Evolutionary conservation across 1,140 invertebrate genomes (phyloP).

Genomic region (Eufriesea mexicana): DNA sequence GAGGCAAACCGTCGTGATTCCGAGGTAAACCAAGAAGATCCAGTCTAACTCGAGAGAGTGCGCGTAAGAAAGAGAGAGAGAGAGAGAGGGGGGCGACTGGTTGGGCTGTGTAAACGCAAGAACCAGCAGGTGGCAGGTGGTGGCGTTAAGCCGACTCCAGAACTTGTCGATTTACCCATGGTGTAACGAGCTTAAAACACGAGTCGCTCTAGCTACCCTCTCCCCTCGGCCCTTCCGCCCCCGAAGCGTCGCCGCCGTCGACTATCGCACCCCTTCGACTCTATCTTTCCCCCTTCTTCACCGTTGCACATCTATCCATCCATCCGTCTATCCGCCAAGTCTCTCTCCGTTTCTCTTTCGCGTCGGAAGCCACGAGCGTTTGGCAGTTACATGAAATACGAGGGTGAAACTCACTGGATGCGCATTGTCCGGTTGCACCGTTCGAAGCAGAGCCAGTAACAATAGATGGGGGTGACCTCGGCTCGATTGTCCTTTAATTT

Average conservation of each 20-base stretch:
- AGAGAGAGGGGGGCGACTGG: slow-evolving; percentile 9
- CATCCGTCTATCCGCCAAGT: slow-evolving; percentile 17
- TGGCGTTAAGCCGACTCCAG: slow-evolving; percentile 39
- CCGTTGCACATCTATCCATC: background rate
- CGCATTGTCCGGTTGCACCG: slow-evolving; percentile 72
- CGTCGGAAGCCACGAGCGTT: slow-evolving; percentile 74
- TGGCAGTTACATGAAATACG: slow-evolving; percentile 78
- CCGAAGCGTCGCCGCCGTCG: background rate
- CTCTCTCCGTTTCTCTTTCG: slow-evolving; percentile 48
- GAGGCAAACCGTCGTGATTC: slow-evolving; percentile 67
- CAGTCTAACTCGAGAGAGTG: slow-evolving; percentile 42
- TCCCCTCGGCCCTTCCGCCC: background rate
- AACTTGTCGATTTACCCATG: slow-evolving; percentile 53
- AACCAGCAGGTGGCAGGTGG: slow-evolving; percentile 46
- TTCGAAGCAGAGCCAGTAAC: slow-evolving; percentile 72
- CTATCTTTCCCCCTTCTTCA: background rate
- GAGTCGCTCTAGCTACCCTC: background rate
- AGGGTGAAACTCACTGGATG: slow-evolving; percentile 69
- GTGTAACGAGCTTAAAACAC: slow-evolving; percentile 59
- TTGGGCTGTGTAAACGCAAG: slow-evolving; percentile 57
- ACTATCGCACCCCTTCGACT: background rate
- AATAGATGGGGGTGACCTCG: slow-evolving; percentile 75
- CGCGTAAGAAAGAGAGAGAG: background rate
- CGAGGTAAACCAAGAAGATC: slow-evolving; percentile 68
- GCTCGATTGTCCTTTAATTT: slow-evolving; percentile 80